Conservation (phyloP, 2,113 vertebrate genomes). For the Oceanodroma tethys region DNA sequence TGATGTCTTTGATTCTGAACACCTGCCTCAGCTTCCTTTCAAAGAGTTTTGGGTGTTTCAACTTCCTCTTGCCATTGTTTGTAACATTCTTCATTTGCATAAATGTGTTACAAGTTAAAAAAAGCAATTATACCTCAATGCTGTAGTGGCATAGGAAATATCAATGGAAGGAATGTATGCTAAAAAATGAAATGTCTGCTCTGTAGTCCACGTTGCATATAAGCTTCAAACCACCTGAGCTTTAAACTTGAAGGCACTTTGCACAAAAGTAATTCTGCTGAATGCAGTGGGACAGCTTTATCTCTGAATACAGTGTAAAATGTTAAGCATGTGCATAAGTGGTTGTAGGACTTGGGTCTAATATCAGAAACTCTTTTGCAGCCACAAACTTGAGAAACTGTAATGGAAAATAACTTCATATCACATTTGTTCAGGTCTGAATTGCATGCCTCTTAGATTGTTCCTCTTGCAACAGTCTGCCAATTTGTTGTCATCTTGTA, state of each 20-base stretch:
- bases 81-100: background rate
- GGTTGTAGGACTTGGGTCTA: background rate
- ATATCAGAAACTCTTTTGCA: background rate
- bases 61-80: background rate
- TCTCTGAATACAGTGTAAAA: background rate
- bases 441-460: slow-evolving; percentile 16
- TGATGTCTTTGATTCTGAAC: background rate
- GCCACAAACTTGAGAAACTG: background rate
- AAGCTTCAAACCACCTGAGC: background rate
- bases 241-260: background rate
- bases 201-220: background rate
- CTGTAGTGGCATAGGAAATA: background rate
- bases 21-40: background rate
- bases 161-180: background rate
- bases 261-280: background rate
- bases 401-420: background rate
- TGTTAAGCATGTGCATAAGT: background rate
- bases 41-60: background rate
- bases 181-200: background rate
- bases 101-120: background rate
- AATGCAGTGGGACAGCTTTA: background rate
- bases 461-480: background rate
- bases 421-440: background rate
- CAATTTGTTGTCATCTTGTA: slow-evolving; percentile 44
- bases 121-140: background rate